Conservation (phyloP, 1,140 invertebrate genomes). For the Idris sp. region DNA sequence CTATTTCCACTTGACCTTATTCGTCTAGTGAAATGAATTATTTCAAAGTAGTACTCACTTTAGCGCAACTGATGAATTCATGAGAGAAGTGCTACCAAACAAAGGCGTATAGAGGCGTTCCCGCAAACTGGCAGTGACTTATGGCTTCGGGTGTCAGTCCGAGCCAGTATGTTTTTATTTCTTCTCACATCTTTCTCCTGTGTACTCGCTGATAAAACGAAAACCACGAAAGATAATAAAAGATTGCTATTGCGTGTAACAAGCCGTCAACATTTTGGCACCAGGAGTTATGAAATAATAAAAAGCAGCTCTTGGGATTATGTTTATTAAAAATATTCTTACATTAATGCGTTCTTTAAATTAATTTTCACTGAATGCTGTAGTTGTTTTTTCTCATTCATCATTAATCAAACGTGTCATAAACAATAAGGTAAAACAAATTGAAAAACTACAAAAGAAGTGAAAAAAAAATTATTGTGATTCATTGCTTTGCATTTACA, state of each 20-base stretch:
- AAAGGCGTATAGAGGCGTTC: constrained; percentile 54
- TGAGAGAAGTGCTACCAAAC: constrained; percentile 57
- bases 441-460: neutral
- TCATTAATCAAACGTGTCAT: no score
- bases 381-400: no score
- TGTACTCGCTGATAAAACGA: constrained; percentile 1
- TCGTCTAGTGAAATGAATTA: constrained; percentile 69
- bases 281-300: no score
- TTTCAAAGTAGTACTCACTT: constrained; percentile 64
- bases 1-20: constrained; percentile 56
- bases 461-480: no score
- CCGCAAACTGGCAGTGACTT: constrained; percentile 67
- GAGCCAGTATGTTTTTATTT: constrained; percentile 48
- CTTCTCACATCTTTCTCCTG: constrained; percentile 28
- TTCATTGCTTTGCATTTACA: no score
- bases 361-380: no score
- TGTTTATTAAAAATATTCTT: no score
- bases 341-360: no score
- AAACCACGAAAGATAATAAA: constrained; percentile 11
- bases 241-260: constrained; percentile 9
- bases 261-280: constrained; percentile 18
- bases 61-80: constrained; percentile 62
- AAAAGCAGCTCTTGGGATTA: no score
- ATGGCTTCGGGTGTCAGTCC: constrained; percentile 60
- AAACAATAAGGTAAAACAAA: no score